A percentile compares a stretch with the other conserved stretches of the same genome.
These are phyloP conservation scores for Nomada goodeniana DNA, from an alignment of 2,888 invertebrate genomes.

Conservation along the genomic window DNA sequence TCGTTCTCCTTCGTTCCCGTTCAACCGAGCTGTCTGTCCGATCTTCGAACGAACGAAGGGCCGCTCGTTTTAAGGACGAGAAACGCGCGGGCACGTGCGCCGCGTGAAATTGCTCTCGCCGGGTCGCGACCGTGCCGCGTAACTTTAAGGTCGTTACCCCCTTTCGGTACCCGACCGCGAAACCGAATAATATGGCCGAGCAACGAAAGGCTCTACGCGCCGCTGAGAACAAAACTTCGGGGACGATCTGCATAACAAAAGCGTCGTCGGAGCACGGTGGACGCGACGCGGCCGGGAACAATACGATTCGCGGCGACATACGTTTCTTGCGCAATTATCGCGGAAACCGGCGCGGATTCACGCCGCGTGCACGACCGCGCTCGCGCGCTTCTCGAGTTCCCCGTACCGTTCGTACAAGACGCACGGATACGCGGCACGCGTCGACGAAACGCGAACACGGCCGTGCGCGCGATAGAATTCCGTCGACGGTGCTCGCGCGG, in stretches of 20 bases:
- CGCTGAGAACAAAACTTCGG: conserved; percentile 59
- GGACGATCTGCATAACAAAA: conserved; percentile 63
- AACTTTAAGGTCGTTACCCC: conserved; percentile 54
- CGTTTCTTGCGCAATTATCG: conserved; percentile 65
- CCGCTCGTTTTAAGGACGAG: neutral
- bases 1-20: neutral
- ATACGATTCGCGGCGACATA: conserved; percentile 51
- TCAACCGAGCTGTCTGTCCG: neutral
- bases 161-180: conserved; percentile 31
- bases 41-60: neutral
- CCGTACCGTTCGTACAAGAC: conserved; percentile 32
- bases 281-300: conserved; percentile 47
- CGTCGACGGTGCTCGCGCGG: conserved; percentile 16
- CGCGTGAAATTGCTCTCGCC: conserved; percentile 23
- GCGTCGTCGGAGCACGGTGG: conserved; percentile 50
- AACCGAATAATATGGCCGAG: conserved; percentile 51
- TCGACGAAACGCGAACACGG: neutral
- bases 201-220: conserved; percentile 38
- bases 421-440: conserved; percentile 20
- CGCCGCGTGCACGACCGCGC: conserved; percentile 19
- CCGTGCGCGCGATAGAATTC: conserved; percentile 14
- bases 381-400: neutral
- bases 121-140: neutral
- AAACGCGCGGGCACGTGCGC: conserved; percentile 10
- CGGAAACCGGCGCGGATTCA: conserved; percentile 65